phyloP scores from a whole-genome alignment of 2,888 invertebrate genomes.

The Chironomus tentans region DNA sequence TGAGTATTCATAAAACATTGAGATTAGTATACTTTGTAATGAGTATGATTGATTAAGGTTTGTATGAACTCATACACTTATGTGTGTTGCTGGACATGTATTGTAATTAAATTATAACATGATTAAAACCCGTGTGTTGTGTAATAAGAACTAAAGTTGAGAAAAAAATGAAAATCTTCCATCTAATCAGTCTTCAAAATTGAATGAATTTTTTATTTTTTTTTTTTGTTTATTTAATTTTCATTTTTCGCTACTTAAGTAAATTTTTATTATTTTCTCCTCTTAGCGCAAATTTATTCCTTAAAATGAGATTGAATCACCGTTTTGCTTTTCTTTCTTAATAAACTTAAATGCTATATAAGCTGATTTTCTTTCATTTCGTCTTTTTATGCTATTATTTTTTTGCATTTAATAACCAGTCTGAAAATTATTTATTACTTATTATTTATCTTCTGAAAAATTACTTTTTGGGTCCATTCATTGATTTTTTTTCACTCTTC shows the following conservation, averaged over 20 bases:
- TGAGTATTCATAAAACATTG: neutral
- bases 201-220: neutral
- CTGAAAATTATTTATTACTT: neutral
- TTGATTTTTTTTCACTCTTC: neutral
- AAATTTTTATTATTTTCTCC: neutral
- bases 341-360: conserved; percentile 4
- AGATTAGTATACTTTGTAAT: neutral
- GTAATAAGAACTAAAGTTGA: neutral
- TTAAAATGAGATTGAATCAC: neutral
- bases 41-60: too few species aligned
- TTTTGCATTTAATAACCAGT: neutral
- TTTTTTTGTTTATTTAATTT: neutral
- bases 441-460: neutral
- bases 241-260: neutral
- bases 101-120: neutral
- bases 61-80: too few species aligned
- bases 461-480: neutral
- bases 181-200: conserved; percentile 20
- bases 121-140: too few species aligned
- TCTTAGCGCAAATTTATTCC: too few species aligned
- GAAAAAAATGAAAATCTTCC: neutral
- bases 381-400: neutral
- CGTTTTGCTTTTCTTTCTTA: neutral
- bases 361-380: neutral
- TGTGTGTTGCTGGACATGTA: neutral